These are phyloP conservation scores for Uropsilus gracilis DNA, from an alignment of 2,113 vertebrate genomes.

Conservation along the genomic window DNA sequence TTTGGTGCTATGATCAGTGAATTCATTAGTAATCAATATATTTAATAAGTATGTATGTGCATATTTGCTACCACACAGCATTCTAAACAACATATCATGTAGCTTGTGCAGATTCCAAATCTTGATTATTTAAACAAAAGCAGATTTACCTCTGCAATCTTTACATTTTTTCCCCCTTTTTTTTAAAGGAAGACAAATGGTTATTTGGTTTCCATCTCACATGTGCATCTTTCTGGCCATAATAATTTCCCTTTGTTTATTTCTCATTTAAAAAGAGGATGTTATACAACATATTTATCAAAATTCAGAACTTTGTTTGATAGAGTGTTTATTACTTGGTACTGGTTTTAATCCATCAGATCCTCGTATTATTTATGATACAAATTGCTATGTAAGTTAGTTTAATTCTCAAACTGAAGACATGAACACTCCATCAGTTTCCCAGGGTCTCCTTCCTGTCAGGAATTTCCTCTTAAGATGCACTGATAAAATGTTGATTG, in stretches of 20 bases:
- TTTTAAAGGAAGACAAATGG: conserved; percentile 28
- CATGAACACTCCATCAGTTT: not conserved
- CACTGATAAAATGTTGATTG: conserved; percentile 67
- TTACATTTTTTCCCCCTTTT: not conserved
- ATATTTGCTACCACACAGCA: not conserved
- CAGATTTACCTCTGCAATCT: conserved; percentile 80
- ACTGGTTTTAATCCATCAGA: not conserved
- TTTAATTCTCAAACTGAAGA: not conserved
- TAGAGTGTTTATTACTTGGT: conserved; percentile 48
- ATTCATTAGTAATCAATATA: conserved; percentile 62
- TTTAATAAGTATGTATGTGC: conserved; percentile 42
- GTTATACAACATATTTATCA: conserved; percentile 36
- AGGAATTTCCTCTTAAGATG: conserved; percentile 62
- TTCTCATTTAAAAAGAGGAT: conserved; percentile 57
- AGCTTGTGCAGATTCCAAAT: conserved; percentile 71
- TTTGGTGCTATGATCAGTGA: conserved; percentile 39
- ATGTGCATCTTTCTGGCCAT: conserved; percentile 59
- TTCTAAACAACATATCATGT: conserved; percentile 43
- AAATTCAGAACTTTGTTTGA: conserved; percentile 49
- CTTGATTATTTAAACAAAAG: conserved; percentile 77
- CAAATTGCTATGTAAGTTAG: not conserved
- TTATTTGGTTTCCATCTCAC: conserved; percentile 79
- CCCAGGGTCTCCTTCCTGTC: not conserved
- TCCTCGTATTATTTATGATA: conserved; percentile 18
- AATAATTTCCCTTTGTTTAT: conserved; percentile 73